Base-by-base conservation (phyloP, 2,797 vertebrate genomes). In the Sciaenops ocellatus region DNA sequence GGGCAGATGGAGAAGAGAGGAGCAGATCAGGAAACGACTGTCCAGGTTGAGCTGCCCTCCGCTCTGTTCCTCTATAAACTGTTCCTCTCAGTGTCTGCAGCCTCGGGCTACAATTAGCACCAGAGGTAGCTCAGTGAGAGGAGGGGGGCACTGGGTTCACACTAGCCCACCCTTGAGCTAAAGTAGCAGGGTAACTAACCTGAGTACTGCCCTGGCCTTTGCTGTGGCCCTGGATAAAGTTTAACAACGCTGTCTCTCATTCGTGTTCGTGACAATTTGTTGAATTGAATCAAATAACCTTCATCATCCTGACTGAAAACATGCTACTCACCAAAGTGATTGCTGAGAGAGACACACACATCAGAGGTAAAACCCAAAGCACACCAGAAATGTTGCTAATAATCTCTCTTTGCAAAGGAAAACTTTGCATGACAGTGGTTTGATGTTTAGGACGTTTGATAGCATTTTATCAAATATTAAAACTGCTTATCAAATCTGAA, bases 61-160 rank as follows among this genome's bases (percentile, higher is more conserved):
- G 3, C 63, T 80, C 20, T 41, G 24, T 57, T 79, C 38, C 51
- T 70, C 50, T 34, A 56, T 69, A 55, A 81, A 79, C 38, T 3
- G 15, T 42, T 75, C 50, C 67, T 69, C 10, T 55, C 16, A 61
- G 26, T 28, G 54, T 78, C 69, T 83, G 69, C 20, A 73, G 77
- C 82, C 63, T 24, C 38, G 1, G 74, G 76, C 28, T 47, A 67
- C 77, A 79, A 80, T 89, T 79, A 85, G 71, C 73, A 73, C 67
- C 50, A 57, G 44, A 82, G 73, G 76, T 59, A 73, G 65, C 34
- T 62, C n/a, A 47, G 44, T 34, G 24, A 73, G 34, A 8, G 34
- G 8, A 9, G 22, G 56, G 44, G 63, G 64, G 48, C 12, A 15
- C 42, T 38, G 34, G 34, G 34, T 38, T 78, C 59, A 70, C 44